These are phyloP conservation scores for Drosophila acutilabella DNA, from an alignment of 2,888 invertebrate genomes.

Conservation along the genomic window DNA sequence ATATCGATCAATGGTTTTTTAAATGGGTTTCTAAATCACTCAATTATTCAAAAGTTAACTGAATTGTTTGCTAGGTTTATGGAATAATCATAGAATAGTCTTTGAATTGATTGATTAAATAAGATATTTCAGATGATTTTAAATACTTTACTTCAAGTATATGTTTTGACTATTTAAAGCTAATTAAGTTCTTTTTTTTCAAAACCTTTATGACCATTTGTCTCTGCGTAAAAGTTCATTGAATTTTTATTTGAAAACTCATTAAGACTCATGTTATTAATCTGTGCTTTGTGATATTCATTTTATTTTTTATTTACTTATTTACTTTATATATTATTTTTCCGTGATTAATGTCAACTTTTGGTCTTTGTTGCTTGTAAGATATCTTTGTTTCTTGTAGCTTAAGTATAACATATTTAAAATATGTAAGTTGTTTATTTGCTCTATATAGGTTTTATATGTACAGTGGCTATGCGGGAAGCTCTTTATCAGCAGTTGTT, in stretches of 20 bases:
- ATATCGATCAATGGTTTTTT: conserved; percentile 1
- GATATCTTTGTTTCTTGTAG: conserved; percentile 13
- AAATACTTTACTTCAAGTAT: too few relatives aligned
- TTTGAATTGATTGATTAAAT: conserved; percentile 3
- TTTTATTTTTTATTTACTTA: too few relatives aligned
- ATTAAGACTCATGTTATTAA: too few relatives aligned
- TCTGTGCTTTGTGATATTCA: too few relatives aligned
- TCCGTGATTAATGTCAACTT: not conserved
- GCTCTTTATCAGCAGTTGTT: conserved; percentile 49
- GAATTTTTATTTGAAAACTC: too few relatives aligned
- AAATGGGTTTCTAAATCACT: conserved; percentile 4
- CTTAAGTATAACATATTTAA: conserved; percentile 18
- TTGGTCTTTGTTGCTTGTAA: conserved; percentile 6
- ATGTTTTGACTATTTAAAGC: too few relatives aligned
- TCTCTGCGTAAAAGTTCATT: too few relatives aligned
- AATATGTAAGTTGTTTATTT: conserved; percentile 17
- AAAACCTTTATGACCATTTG: too few relatives aligned
- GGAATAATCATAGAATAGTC: not conserved
- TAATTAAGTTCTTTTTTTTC: too few relatives aligned
- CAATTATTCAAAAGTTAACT: not conserved
- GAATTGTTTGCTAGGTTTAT: not conserved
- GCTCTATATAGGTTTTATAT: conserved; percentile 9
- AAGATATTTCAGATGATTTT: too few relatives aligned
- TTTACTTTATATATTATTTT: too few relatives aligned
- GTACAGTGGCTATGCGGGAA: conserved; percentile 25